phyloP scores from a whole-genome alignment of 2,113 vertebrate species.

The Otocyon megalotis region DNA sequence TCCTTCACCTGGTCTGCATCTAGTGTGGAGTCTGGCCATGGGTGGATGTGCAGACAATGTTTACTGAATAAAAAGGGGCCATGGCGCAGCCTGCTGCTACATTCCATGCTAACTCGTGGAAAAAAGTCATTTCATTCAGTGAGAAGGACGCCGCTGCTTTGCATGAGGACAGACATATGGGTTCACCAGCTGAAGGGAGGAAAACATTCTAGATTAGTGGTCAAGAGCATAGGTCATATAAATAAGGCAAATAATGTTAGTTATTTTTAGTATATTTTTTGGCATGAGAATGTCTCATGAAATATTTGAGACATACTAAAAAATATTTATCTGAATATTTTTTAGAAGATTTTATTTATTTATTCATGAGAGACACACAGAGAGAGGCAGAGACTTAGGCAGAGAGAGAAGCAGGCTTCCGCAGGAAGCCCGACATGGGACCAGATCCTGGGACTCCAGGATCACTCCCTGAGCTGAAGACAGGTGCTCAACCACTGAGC shows the following conservation, averaged over 20 bases:
- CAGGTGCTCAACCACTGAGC: no score
- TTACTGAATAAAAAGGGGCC: background rate
- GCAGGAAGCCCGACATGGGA: no score
- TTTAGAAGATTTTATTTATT: no score
- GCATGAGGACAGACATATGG: background rate
- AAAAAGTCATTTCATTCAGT: background rate
- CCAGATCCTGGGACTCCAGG: no score
- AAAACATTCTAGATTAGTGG: background rate
- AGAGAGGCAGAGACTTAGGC: no score
- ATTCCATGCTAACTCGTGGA: background rate
- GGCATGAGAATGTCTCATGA: background rate
- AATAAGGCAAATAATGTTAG: background rate
- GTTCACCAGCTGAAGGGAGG: background rate
- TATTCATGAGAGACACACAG: no score
- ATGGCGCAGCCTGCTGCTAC: background rate
- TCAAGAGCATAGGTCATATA: background rate
- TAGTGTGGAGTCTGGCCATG: rapidly evolving
- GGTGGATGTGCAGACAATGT: background rate
- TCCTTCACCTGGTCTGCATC: rapidly evolving
- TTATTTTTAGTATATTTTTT: background rate
- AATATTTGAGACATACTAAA: background rate
- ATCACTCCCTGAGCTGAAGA: no score
- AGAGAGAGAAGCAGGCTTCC: no score
- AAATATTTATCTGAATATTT: background rate
- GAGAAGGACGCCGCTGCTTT: background rate